phyloP scores from a whole-genome alignment of 2,888 invertebrate genomes.

The Eristalis intricaria region DNA sequence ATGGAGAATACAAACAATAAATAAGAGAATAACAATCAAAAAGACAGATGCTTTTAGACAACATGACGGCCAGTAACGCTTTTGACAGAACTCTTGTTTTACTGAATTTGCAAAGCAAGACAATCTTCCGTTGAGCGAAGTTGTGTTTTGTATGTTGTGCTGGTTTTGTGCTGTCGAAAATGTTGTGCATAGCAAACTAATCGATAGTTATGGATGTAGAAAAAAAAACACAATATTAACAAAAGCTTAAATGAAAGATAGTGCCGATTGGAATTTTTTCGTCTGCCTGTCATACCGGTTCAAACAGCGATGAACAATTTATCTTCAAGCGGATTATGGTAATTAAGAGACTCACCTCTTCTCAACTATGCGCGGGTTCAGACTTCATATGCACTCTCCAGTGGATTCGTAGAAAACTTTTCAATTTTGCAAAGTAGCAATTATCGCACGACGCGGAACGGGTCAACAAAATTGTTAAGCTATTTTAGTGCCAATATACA shows the following conservation, averaged over 20 bases:
- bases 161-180: background rate
- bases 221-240: background rate
- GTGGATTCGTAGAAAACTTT: no score
- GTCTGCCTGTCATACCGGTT: background rate
- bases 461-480: no score
- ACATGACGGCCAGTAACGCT: background rate
- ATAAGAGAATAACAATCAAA: background rate
- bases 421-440: no score
- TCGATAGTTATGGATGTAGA: background rate
- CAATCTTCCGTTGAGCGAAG: background rate
- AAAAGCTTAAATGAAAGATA: background rate
- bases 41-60: background rate
- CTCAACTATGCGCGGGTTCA: background rate
- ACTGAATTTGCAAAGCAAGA: background rate
- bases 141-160: background rate
- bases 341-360: background rate
- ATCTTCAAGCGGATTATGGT: background rate
- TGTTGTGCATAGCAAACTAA: background rate
- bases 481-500: no score
- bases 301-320: background rate
- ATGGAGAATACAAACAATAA: background rate
- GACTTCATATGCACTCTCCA: background rate
- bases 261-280: background rate
- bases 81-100: background rate
- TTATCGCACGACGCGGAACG: background rate